phyloP scores from a whole-genome alignment of 2,888 invertebrate species.

The Aquatica leii region DNA sequence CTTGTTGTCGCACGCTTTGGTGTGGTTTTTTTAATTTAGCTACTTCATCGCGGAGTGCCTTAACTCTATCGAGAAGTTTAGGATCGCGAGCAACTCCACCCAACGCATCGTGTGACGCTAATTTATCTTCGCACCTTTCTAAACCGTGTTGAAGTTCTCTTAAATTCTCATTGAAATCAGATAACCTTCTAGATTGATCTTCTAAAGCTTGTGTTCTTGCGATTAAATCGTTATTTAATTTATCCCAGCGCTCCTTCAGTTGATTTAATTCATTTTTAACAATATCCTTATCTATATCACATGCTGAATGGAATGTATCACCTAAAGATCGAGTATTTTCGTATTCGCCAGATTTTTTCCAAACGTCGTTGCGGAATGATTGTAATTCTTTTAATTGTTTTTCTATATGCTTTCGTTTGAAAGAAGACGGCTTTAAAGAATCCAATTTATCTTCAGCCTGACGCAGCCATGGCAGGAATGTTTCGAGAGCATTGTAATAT shows the following conservation, averaged over 20 bases:
- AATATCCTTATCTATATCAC: constrained; percentile 90
- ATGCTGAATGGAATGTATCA: constrained; percentile 85
- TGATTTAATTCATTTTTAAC: constrained; percentile 83
- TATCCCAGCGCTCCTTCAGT: constrained; percentile 90
- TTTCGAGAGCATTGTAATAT: constrained; percentile 84
- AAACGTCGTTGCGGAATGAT: constrained; percentile 89
- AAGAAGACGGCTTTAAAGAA: constrained; percentile 77
- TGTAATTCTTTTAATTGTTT: constrained; percentile 88
- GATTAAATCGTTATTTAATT: constrained; percentile 82
- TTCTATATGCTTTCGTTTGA: constrained; percentile 87
- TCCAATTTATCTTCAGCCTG: constrained; percentile 87
- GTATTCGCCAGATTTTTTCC: constrained; percentile 93
- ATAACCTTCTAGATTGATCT: constrained; percentile 80
- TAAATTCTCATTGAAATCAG: constrained; percentile 85
- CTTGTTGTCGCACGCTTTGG: constrained; percentile 62
- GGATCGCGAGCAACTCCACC: constrained; percentile 82
- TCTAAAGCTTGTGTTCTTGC: constrained; percentile 83
- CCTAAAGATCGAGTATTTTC: constrained; percentile 88
- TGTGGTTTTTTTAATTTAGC: constrained; percentile 79
- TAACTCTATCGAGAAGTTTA: constrained; percentile 85
- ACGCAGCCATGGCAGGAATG: constrained; percentile 87
- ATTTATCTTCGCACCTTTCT: constrained; percentile 87
- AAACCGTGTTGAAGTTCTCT: constrained; percentile 86
- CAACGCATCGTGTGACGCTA: constrained; percentile 77
- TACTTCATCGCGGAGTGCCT: constrained; percentile 83